phyloP scores from a whole-genome alignment of 2,888 invertebrate genomes.

The Hipparchia semele region DNA sequence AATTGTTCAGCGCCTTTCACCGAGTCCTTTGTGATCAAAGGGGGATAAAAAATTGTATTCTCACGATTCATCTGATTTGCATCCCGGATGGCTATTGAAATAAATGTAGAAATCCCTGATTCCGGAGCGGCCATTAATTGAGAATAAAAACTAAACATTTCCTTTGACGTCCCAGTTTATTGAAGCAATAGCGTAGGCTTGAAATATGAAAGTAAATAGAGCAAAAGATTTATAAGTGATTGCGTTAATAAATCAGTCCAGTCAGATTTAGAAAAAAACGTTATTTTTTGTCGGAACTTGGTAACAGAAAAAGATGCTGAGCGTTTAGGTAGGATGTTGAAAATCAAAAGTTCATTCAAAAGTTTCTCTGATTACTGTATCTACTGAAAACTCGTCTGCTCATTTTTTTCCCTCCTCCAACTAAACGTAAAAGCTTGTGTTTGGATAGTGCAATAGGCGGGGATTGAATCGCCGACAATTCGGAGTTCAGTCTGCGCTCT shows the following conservation, averaged over 20 bases:
- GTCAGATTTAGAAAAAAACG: neutral
- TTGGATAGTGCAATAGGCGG: no score
- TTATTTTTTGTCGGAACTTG: neutral
- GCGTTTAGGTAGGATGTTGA: no score
- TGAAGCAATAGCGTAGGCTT: neutral
- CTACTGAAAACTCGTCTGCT: no score
- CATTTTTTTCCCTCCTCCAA: no score
- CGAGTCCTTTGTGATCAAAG: conserved; percentile 22
- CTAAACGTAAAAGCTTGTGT: no score
- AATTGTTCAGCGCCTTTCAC: neutral
- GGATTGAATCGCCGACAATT: no score
- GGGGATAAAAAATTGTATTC: conserved; percentile 20
- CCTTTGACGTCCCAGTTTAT: neutral
- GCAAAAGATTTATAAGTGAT: neutral
- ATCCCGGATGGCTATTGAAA: conserved; percentile 9
- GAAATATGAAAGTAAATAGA: neutral
- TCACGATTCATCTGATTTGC: conserved; percentile 31
- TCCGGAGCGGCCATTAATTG: neutral
- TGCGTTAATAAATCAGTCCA: neutral
- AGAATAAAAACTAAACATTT: conserved; percentile 5
- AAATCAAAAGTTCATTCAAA: no score
- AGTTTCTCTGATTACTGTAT: no score
- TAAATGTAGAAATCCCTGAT: conserved; percentile 12
- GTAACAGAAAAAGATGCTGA: no score
- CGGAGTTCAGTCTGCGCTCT: no score